Evolutionary conservation across 2,888 invertebrate genomes (phyloP), one percentile per base, ranked within the genome.

Genomic region (Punctoribates punctum): DNA sequence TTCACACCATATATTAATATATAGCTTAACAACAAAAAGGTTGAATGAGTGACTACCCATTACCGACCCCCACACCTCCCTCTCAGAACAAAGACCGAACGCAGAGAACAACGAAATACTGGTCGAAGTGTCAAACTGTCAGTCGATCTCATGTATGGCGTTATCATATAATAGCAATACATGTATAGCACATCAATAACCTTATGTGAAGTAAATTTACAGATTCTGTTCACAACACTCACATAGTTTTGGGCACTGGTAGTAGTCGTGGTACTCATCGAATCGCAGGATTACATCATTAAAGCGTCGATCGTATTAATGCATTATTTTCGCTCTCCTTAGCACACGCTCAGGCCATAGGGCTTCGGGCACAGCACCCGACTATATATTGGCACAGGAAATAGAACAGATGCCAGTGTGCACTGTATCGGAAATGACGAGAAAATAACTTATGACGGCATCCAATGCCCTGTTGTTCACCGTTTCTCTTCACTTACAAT

Each of bases 381-480:
- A 8, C 34, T 34, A 17, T 34, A 34, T 60, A 23, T 65, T 65
- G 20, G 34, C 34, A n/a, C 15, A 29, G 70, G 70, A 70, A 70
- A 70, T 70, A 70, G 70, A 42, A 42, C 70, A 70, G 70, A 70
- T 70, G 70, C 70, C 70, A n/a, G 38, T 70, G 38, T 17, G 20
- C 70, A 42, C 70, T 42, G 46, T 38, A 42, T 70, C 70, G 70
- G 70, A 70, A 70, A 70, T 70, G 70, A 70, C 70, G 70, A 70
- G 70, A 70, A 70, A 70, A 70, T 70, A 70, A 70, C 70, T 70
- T 70, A 70, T 70, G 70, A 70, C 70, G 70, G 70, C 70, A 17
- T 65, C 62, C n/a, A 25, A 23, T 46, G 42, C 42, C 42, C 20
- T 70, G 23, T 70, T 70, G 34, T 34, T 34, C 34, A 62, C 34